Evolutionary conservation across 2,113 vertebrate genomes (phyloP).

Genomic region (Plotosus lineatus): DNA sequence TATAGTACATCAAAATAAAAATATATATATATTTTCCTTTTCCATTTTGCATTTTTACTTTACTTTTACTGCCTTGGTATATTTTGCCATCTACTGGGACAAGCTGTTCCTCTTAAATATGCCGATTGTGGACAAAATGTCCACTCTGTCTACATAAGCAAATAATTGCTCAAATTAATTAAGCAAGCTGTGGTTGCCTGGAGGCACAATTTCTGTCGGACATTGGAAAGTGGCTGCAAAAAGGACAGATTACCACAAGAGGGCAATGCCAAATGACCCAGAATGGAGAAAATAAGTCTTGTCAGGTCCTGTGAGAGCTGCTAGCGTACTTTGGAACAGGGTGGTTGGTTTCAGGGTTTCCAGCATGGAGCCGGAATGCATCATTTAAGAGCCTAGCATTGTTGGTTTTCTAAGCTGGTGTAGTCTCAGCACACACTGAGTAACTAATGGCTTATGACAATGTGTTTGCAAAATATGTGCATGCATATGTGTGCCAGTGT

Average conservation of each 20-base stretch:
- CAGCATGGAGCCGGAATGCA: constrained; percentile 12
- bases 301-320: constrained; percentile 28
- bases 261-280: constrained; percentile 65
- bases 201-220: constrained; percentile 66
- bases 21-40: background rate
- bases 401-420: constrained; percentile 49
- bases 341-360: constrained; percentile 1
- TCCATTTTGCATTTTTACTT: background rate
- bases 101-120: constrained; percentile 70
- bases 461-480: constrained; percentile 62
- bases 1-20: too few relatives aligned
- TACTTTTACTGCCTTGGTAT: constrained; percentile 11
- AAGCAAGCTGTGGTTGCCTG: constrained; percentile 71
- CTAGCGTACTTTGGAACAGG: background rate
- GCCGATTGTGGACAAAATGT: constrained; percentile 70
- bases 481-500: constrained; percentile 11
- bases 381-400: constrained; percentile 43
- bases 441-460: constrained; percentile 67
- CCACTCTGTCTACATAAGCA: constrained; percentile 77
- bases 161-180: constrained; percentile 79
- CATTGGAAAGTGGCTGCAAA: constrained; percentile 54
- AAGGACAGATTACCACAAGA: constrained; percentile 64
- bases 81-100: constrained; percentile 55
- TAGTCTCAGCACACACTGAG: constrained; percentile 62
- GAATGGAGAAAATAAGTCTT: constrained; percentile 54